Conservation (phyloP, 2,113 vertebrate genomes). For the Probosciger aterrimus region DNA sequence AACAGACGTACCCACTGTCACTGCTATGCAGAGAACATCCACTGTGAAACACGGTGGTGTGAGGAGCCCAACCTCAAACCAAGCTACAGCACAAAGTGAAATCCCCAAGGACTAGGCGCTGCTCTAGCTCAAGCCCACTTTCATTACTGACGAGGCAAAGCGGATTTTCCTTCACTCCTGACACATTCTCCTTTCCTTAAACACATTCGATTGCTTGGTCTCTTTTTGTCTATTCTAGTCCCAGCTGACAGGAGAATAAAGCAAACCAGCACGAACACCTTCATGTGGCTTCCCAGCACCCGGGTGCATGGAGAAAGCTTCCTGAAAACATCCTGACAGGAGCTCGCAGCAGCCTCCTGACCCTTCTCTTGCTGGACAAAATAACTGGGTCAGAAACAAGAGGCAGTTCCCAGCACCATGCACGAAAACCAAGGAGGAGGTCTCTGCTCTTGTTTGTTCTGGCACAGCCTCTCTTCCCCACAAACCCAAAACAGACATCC, state of each 20-base stretch:
- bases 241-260: neutral
- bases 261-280: neutral
- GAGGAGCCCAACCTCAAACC: neutral
- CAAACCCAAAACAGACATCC: neutral
- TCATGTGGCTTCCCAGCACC: neutral
- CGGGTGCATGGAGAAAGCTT: neutral
- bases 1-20: neutral
- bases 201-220: rapidly evolving
- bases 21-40: neutral
- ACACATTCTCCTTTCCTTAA: neutral
- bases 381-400: neutral
- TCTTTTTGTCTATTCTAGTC: neutral
- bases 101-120: neutral
- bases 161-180: rapidly evolving
- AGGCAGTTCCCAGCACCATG: neutral
- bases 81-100: neutral
- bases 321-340: neutral
- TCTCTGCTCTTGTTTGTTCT: neutral
- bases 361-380: neutral
- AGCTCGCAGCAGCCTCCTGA: neutral
- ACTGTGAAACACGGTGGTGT: rapidly evolving
- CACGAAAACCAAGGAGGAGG: neutral
- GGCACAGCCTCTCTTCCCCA: neutral
- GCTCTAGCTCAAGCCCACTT: neutral
- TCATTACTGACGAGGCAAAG: neutral